These are phyloP conservation scores for Calonectris borealis DNA, from an alignment of 2,113 vertebrate species.

Conservation along the genomic window DNA sequence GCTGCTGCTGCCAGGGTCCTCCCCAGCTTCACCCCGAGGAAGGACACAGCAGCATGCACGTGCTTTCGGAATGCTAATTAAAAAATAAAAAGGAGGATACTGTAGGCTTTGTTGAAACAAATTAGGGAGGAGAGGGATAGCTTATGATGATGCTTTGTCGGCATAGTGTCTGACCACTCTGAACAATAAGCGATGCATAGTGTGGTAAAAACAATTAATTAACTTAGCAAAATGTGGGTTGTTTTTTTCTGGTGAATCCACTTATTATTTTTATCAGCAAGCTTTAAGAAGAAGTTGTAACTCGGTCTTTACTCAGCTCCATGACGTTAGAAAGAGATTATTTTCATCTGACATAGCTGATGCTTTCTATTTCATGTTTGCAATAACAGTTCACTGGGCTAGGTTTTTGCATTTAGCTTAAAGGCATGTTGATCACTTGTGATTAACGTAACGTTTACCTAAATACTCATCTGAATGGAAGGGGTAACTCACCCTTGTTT, in stretches of 20 bases:
- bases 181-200: background rate
- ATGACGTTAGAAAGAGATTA: background rate
- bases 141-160: background rate
- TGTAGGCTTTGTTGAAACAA: background rate
- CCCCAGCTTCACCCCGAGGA: background rate
- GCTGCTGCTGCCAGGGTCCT: background rate
- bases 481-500: background rate
- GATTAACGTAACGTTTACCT: background rate
- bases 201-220: background rate
- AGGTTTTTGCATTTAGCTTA: background rate
- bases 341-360: background rate
- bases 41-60: accelerated
- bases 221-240: background rate
- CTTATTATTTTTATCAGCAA: background rate
- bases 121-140: background rate
- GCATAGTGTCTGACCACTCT: background rate
- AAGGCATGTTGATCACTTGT: background rate
- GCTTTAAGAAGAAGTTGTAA: background rate
- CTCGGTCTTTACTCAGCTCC: background rate
- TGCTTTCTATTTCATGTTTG: background rate
- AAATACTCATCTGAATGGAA: background rate
- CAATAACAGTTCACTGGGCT: background rate
- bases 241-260: background rate
- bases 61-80: background rate
- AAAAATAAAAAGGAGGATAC: background rate